Evolutionary conservation across 2,888 invertebrate species (phyloP).

Genomic region (Sarcophaga subvicina): DNA sequence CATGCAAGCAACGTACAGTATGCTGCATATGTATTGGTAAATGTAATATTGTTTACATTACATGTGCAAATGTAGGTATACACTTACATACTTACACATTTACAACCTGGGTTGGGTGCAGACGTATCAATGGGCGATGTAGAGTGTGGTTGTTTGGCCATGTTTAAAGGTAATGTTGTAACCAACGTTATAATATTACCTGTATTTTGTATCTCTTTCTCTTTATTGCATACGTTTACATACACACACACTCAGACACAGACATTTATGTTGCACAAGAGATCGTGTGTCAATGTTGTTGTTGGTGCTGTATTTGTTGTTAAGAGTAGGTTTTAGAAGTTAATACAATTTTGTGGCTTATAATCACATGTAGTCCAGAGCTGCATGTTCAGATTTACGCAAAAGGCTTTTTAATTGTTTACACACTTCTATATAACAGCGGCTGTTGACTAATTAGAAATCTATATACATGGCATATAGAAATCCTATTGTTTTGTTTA

Average conservation of each 20-base stretch:
- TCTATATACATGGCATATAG: not conserved
- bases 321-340: conserved; percentile 62
- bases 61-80: conserved; percentile 48
- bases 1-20: not conserved
- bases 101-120: not conserved
- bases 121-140: not conserved
- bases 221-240: not conserved
- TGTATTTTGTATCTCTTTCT: conserved; percentile 56
- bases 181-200: conserved; percentile 54
- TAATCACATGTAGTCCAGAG: conserved; percentile 42
- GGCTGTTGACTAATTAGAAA: not conserved
- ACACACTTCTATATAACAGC: not conserved
- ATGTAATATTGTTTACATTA: conserved; percentile 64
- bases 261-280: not conserved
- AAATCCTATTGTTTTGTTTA: not conserved
- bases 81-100: conserved; percentile 11
- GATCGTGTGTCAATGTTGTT: not conserved
- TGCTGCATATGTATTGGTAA: conserved; percentile 44
- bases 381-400: conserved; percentile 27
- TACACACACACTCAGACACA: too few species aligned
- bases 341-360: conserved; percentile 67
- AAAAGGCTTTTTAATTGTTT: conserved; percentile 54
- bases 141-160: not conserved
- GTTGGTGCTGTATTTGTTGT: conserved; percentile 5
- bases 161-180: conserved; percentile 40